Conservation (phyloP, 1,140 invertebrate genomes). For the Papilio xuthus region DNA sequence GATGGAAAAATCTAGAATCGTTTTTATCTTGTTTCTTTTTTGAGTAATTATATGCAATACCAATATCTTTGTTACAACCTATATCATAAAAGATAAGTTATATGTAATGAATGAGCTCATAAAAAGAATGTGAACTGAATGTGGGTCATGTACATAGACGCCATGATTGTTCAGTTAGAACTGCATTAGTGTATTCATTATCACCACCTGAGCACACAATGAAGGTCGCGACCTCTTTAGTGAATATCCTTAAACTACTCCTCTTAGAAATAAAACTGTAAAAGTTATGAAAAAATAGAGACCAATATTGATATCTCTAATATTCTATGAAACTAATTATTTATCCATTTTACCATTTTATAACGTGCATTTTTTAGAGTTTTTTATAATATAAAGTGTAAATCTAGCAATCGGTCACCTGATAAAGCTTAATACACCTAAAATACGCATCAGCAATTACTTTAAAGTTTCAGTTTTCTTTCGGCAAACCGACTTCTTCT, state of each 20-base stretch:
- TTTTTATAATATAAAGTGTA: neutral
- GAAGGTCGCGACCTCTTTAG: slow-evolving; percentile 52
- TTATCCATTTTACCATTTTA: neutral
- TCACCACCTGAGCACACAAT: slow-evolving; percentile 49
- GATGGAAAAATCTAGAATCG: too few relatives aligned
- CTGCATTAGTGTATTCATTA: slow-evolving; percentile 53
- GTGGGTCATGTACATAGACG: slow-evolving; percentile 53
- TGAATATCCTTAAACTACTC: neutral
- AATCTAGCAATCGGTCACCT: neutral
- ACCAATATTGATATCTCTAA: neutral
- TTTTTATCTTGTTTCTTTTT: neutral
- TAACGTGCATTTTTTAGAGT: neutral
- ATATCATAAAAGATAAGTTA: slow-evolving; percentile 52
- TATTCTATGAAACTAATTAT: neutral
- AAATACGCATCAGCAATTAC: too few relatives aligned
- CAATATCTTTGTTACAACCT: neutral
- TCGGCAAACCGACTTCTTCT: too few relatives aligned
- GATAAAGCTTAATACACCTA: too few relatives aligned
- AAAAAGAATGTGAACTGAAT: slow-evolving; percentile 42
- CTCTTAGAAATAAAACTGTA: neutral
- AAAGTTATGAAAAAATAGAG: neutral
- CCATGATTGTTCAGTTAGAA: slow-evolving; percentile 51
- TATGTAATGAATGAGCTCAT: slow-evolving; percentile 49
- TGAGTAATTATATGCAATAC: neutral
- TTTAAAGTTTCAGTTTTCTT: too few relatives aligned